phyloP scores from a whole-genome alignment of 2,797 vertebrate genomes.

The Artibeus jamaicensis region DNA sequence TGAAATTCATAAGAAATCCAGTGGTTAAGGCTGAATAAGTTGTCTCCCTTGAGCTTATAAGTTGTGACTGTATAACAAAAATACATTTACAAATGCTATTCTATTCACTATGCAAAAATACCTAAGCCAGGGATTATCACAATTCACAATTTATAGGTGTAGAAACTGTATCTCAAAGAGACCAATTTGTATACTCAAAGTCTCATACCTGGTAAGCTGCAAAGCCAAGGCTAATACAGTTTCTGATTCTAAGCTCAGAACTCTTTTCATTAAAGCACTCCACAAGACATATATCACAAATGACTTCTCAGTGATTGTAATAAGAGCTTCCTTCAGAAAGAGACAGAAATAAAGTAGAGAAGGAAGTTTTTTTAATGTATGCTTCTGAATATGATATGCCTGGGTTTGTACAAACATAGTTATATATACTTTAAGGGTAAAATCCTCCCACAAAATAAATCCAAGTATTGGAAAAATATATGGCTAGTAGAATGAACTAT shows the following conservation, averaged over 20 bases:
- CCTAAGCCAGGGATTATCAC: not conserved
- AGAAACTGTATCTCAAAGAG: not conserved
- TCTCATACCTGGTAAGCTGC: not conserved
- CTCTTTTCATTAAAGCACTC: not conserved
- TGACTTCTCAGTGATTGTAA: not conserved
- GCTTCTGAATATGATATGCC: not conserved
- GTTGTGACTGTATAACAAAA: not conserved
- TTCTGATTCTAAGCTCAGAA: slow-evolving; percentile 22
- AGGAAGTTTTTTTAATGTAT: not conserved
- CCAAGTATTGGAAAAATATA: not conserved
- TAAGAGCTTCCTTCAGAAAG: not conserved
- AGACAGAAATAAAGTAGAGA: not conserved
- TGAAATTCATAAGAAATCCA: not conserved
- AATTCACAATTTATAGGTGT: not conserved
- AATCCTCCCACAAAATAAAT: not conserved
- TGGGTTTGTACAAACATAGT: not conserved
- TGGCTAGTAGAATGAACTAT: not conserved
- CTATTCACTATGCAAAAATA: not conserved
- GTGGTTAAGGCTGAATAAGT: not conserved
- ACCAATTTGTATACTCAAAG: not conserved
- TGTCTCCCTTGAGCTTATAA: not conserved
- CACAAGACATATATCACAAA: not conserved
- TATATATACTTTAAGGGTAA: not conserved
- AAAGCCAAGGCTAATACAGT: not conserved
- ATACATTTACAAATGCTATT: not conserved